Evolutionary conservation across 23 tunicate genomes (phyloP), one percentile per base, ranked within the genome.

Genomic region (Styela clava): DNA sequence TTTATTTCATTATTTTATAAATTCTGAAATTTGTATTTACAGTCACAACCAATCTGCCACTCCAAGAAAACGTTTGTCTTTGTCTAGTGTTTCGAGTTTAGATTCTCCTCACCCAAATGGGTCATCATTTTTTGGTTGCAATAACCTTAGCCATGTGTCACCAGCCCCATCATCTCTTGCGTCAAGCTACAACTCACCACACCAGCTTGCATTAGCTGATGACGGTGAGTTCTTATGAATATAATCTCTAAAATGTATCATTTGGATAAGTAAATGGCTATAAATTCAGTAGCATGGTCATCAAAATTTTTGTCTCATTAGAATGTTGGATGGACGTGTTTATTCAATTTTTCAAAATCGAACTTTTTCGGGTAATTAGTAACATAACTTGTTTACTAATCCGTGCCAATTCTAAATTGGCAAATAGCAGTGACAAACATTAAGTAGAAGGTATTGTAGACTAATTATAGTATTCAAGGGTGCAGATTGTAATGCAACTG

Each of bases 11-110:
- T 18, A 18, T 29, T 0, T 74, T 31, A 0, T 29, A 28, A 44
- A 22, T 2, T 61, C 26, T 81, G 63, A 31, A 18, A 33, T 65
- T 3, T 69, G 37, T 37, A 24, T 68, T 34, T 19, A 22, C 51
- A 76, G 81, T 44, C 81, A 76, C 2, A 44, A 44, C 37, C 51
- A 76, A 18, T 63, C 89, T 1, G 87, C 77, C 81, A 91, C 97
- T 2, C 97, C 97, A 16, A 67, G 84, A 35, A 91, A 91, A 69
- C 84, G 97, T 24, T 72, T 91, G 16, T 91, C 97, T 1, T 74
- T 91, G 68, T 91, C 97, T 65, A 91, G 97, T 78, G 82, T 91
- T 27, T 91, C 97, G 1, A 91, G 90, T 73, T 21, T 85, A 12
- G 97, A 91, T 35, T 91, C 97, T 24, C 89, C 85, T 24, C 79